Evolutionary conservation across 2,797 vertebrate species (phyloP).

Genomic region (Prunella strophiata): DNA sequence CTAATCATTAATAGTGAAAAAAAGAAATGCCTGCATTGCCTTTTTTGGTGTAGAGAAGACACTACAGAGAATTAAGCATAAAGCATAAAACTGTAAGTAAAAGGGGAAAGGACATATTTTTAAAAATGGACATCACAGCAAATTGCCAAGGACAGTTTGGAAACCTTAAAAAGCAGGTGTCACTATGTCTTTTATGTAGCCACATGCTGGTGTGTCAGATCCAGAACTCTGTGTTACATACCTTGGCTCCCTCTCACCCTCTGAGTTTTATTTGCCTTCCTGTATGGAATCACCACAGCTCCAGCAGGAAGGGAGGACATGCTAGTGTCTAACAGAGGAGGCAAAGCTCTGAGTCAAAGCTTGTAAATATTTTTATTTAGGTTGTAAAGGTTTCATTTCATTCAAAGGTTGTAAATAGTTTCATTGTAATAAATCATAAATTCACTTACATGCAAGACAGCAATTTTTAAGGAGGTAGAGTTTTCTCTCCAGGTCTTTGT

Average conservation of each 20-base stretch:
- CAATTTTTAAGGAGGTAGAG: background rate
- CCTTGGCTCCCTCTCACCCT: accelerated
- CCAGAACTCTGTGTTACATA: background rate
- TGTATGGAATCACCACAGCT: background rate
- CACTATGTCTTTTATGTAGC: background rate
- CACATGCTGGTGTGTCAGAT: background rate
- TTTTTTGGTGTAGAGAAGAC: background rate
- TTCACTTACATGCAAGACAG: background rate
- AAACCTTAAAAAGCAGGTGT: background rate
- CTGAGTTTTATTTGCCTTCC: background rate
- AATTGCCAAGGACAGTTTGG: background rate
- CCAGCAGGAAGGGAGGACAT: background rate
- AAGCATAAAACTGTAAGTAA: background rate
- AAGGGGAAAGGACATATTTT: background rate
- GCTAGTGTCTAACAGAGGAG: background rate
- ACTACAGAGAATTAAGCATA: background rate
- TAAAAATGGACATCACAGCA: background rate
- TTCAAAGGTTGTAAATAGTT: background rate
- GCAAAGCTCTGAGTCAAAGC: background rate
- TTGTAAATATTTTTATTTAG: constrained; percentile 4
- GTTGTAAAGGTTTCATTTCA: background rate
- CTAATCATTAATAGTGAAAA: background rate
- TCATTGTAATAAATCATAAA: background rate
- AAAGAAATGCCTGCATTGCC: background rate
- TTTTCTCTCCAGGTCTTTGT: background rate